Base-by-base conservation (phyloP, 1,140 invertebrate species). In the Pogonomyrmex californicus region DNA sequence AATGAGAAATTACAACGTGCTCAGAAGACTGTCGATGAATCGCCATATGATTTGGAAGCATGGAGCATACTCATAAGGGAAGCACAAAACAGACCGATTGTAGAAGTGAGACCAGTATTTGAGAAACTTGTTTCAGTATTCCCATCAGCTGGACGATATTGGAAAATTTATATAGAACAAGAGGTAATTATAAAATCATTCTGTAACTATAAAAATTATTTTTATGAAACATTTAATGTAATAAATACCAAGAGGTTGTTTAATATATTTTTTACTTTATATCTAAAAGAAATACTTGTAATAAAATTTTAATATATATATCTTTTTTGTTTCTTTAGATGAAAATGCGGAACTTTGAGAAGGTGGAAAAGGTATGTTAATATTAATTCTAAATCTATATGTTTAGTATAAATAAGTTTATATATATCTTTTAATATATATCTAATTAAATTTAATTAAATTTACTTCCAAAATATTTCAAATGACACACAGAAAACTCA, bases 121-220 rank as follows among this genome's bases (percentile, higher is more conserved):
- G 99, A 99, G 95, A 98, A 98, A 91, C 96, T 99, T 1, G 98
- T 99, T 1, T 95, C 96, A 17, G 98, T 99, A 23, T 99, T 99
- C 94, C 99, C 99, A 6, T 99, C 98, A 51, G 98, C 98, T 60
- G 99, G 99, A 1, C 96, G 99, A 86, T 99, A 99, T 95, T 99
- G 99, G 99, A 99, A 99, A 96, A 98, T 99, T 88, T 99, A 99
- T 95, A 99, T 99, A 92, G 99, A 99, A 95, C 99, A 99, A 96
- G 99, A 99, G 98, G 98, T 99, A 96, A 89, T 23, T 56, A 17
- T 1, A 62, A 51, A 23, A 33, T 71, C 9, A 56, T 47, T 36
- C 7, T 33, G n/a, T 33, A 30, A 63, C 14, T 30, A 73, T 36
- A 41, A 41, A 70, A 62, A 10, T 49, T 68, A 30, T n/a, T 68